Evolutionary conservation across 2,113 vertebrate species (phyloP).

Genomic region (Heliornis fulica): DNA sequence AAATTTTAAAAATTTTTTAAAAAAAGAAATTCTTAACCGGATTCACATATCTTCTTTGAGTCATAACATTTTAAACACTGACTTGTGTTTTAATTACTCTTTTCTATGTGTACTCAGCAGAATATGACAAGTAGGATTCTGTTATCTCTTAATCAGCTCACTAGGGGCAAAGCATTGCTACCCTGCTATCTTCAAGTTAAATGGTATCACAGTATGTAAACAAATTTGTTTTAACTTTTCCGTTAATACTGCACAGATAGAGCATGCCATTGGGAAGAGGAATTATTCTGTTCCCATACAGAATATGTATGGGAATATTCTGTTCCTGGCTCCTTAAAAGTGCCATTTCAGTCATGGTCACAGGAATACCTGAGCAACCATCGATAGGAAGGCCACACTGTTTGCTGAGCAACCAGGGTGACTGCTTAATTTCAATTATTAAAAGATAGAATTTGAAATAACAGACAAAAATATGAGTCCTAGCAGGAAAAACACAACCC

Average conservation of each 20-base stretch:
- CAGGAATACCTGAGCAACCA: neutral
- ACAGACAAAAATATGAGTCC: neutral
- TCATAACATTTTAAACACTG: neutral
- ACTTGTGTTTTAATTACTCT: neutral
- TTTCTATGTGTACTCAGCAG: neutral
- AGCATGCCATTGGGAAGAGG: fast-evolving
- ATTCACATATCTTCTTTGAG: neutral
- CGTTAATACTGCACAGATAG: neutral
- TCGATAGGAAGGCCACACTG: fast-evolving
- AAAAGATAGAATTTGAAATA: neutral
- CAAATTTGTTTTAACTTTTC: neutral
- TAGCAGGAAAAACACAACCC: fast-evolving
- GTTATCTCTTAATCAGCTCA: neutral
- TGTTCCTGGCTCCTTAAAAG: too few relatives aligned
- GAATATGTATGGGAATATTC: too few relatives aligned
- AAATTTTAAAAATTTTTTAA: neutral
- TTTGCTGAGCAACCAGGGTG: neutral
- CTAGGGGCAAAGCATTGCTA: neutral
- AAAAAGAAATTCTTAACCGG: neutral
- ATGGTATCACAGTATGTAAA: fast-evolving
- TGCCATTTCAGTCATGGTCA: neutral
- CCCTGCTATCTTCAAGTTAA: neutral
- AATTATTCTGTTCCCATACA: neutral
- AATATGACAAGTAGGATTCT: neutral
- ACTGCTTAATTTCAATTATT: neutral